Conservation (phyloP, 2,113 vertebrate genomes). For the Pandion haliaetus region DNA sequence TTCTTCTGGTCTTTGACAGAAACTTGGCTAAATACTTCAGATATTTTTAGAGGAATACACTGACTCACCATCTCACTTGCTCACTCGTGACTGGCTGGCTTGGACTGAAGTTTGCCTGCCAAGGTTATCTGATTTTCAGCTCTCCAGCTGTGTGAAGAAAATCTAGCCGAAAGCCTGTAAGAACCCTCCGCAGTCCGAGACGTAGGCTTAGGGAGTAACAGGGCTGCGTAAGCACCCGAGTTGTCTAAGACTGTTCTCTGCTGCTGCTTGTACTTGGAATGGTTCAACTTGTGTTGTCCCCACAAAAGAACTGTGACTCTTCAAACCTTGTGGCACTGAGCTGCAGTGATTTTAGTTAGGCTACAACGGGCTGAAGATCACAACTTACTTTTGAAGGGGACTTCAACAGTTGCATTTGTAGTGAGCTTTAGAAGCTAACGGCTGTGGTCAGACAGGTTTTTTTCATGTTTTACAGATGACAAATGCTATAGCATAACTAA, state of each 20-base stretch:
- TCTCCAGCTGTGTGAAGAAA: neutral
- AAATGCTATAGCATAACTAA: neutral
- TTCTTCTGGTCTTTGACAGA: neutral
- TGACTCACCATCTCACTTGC: neutral
- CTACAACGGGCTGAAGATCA: neutral
- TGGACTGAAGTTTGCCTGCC: neutral
- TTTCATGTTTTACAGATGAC: neutral
- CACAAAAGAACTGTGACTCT: neutral
- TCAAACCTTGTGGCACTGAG: too few species aligned
- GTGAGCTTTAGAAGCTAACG: neutral
- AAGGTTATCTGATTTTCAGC: neutral
- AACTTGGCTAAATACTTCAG: neutral
- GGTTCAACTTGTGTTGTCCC: neutral
- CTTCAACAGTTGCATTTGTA: neutral
- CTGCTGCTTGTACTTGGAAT: neutral
- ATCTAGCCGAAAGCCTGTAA: fast-evolving
- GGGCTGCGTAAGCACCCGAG: neutral
- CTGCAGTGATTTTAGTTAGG: neutral
- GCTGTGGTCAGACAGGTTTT: neutral
- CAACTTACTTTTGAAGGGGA: neutral
- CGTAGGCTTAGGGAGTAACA: fast-evolving
- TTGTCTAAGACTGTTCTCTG: neutral
- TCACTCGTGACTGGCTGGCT: neutral
- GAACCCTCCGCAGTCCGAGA: fast-evolving
- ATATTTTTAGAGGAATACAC: neutral